Conservation (phyloP, 2,888 invertebrate genomes). For the Platynereis dumerilii region DNA sequence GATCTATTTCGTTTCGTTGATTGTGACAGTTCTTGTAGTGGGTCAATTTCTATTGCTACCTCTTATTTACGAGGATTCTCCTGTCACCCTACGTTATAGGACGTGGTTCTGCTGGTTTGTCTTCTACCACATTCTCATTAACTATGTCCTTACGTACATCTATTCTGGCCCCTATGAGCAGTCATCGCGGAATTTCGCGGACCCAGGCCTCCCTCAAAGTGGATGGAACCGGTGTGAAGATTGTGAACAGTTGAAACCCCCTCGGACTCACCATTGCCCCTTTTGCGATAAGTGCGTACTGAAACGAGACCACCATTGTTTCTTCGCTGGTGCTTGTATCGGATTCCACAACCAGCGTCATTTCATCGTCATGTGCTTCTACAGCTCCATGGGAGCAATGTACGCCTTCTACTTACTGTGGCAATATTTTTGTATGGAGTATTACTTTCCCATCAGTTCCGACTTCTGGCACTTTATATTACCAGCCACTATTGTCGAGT, state of each 20-base stretch:
- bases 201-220: constrained; percentile 11
- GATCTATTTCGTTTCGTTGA: too few species aligned
- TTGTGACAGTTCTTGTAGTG: neutral
- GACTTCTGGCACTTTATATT: constrained; percentile 14
- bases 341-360: constrained; percentile 19
- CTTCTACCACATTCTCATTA: constrained; percentile 7
- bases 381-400: neutral
- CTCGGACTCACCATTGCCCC: constrained; percentile 19
- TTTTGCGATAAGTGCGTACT: constrained; percentile 15
- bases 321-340: constrained; percentile 13
- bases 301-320: constrained; percentile 26
- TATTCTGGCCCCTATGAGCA: constrained; percentile 2
- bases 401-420: constrained; percentile 7
- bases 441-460: constrained; percentile 2
- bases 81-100: neutral
- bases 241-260: constrained; percentile 14
- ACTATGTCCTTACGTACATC: constrained; percentile 1
- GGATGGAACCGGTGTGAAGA: constrained; percentile 16
- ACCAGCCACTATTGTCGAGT: constrained; percentile 18
- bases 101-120: constrained; percentile 10
- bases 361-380: constrained; percentile 14
- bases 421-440: constrained; percentile 9
- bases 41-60: constrained; percentile 10
- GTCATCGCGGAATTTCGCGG: neutral
- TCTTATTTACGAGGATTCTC: constrained; percentile 9